Percentiles rank a stretch among this genome's conserved stretches.
Evolutionary conservation across 1,140 invertebrate genomes (phyloP).

Genomic region (Myzus persicae): DNA sequence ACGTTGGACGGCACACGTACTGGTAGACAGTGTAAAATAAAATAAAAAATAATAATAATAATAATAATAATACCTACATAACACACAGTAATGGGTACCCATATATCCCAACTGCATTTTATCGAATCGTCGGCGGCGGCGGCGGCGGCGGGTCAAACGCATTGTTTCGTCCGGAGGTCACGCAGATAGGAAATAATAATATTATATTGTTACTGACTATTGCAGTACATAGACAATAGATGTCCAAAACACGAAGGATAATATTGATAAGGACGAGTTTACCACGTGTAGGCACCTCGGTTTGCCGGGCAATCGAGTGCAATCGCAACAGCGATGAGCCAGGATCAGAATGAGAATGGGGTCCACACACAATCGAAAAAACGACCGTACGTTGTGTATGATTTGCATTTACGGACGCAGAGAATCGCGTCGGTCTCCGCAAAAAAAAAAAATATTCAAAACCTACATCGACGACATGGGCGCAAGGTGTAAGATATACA

Average conservation of each 20-base stretch:
- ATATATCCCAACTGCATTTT: not conserved
- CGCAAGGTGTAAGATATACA: too few species aligned
- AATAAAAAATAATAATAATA: too few species aligned
- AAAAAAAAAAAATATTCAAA: too few species aligned
- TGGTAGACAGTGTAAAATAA: not conserved
- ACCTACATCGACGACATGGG: too few species aligned
- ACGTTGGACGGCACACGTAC: not conserved
- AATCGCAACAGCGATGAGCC: not conserved
- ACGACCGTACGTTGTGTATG: too few species aligned
- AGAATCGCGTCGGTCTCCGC: too few species aligned
- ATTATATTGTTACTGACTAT: constrained; percentile 20
- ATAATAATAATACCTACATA: not conserved
- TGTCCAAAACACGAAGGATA: constrained; percentile 20
- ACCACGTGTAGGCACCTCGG: not conserved
- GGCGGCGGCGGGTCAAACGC: constrained; percentile 1
- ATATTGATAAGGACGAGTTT: constrained; percentile 28
- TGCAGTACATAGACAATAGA: not conserved
- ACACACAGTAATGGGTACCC: too few species aligned
- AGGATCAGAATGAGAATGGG: not conserved
- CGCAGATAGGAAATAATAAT: not conserved
- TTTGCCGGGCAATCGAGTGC: not conserved
- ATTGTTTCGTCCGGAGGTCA: constrained; percentile 19
- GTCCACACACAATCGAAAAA: not conserved
- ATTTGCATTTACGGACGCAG: too few species aligned
- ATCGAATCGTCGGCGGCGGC: not conserved